phyloP scores from a whole-genome alignment of 2,888 invertebrate genomes.

The Meiosimyza decipiens region DNA sequence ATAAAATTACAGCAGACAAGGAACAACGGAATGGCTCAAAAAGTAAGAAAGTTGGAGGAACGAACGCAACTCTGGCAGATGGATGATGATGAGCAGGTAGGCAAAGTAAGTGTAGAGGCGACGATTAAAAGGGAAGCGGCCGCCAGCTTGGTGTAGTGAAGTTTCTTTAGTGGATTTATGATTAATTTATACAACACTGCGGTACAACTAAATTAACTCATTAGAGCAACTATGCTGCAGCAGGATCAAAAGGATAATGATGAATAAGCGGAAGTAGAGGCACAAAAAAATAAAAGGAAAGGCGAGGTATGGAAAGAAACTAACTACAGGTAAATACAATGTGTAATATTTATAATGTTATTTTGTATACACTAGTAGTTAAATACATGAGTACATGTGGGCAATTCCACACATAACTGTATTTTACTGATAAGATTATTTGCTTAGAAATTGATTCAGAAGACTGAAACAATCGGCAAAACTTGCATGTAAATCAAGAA shows the following conservation, averaged over 20 bases:
- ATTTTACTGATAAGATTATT: too few relatives aligned
- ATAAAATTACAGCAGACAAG: conserved; percentile 38
- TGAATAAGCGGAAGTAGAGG: too few relatives aligned
- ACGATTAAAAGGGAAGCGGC: background rate
- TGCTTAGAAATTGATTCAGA: too few relatives aligned
- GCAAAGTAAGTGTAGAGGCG: background rate
- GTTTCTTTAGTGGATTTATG: conserved; percentile 50
- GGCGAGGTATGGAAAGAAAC: background rate
- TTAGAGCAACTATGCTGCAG: conserved; percentile 49
- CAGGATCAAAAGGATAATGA: conserved; percentile 25
- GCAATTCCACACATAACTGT: too few relatives aligned
- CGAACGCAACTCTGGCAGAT: background rate
- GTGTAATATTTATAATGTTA: background rate
- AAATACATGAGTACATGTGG: background rate
- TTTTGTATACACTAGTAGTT: background rate
- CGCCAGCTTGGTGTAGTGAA: background rate
- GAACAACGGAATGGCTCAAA: conserved; percentile 36
- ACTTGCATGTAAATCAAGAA: too few relatives aligned
- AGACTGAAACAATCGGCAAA: too few relatives aligned
- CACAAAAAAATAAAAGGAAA: too few relatives aligned
- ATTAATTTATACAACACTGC: conserved; percentile 55
- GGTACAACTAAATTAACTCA: conserved; percentile 63
- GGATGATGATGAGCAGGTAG: background rate
- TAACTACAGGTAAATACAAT: background rate
- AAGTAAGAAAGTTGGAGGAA: conserved; percentile 13